phyloP scores from a whole-genome alignment of 2,797 vertebrate species.

The Xiphophorus birchmanni region DNA sequence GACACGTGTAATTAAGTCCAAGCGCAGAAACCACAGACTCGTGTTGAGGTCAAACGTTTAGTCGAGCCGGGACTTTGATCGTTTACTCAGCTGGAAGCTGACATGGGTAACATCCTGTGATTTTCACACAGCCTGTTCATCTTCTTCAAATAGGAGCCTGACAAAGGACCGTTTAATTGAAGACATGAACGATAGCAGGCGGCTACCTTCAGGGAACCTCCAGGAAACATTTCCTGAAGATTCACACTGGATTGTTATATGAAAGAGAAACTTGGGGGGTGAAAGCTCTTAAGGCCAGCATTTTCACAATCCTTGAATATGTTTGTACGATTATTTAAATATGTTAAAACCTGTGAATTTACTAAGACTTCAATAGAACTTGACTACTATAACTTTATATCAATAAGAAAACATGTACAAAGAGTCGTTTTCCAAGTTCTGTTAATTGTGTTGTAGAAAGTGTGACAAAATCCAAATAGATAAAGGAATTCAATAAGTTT shows the following conservation, averaged over 20 bases:
- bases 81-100: slow-evolving; percentile 50
- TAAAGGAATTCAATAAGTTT: neutral
- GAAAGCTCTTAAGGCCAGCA: neutral
- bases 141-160: slow-evolving; percentile 25
- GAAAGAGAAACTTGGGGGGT: neutral
- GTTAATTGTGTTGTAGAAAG: neutral
- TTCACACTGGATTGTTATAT: neutral
- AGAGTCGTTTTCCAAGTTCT: neutral
- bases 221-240: neutral
- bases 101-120: slow-evolving; percentile 50
- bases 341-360: neutral
- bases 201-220: neutral
- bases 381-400: neutral
- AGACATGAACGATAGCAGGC: neutral
- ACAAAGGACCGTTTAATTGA: slow-evolving; percentile 21
- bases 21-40: slow-evolving; percentile 57
- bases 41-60: slow-evolving; percentile 58
- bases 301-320: neutral
- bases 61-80: slow-evolving; percentile 33
- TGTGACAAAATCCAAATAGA: neutral
- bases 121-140: slow-evolving; percentile 31
- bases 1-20: slow-evolving; percentile 58
- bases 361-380: neutral
- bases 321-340: neutral
- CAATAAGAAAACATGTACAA: neutral